Evolutionary conservation across 2,888 invertebrate species (phyloP).

Genomic region (Andrena bicolor): DNA sequence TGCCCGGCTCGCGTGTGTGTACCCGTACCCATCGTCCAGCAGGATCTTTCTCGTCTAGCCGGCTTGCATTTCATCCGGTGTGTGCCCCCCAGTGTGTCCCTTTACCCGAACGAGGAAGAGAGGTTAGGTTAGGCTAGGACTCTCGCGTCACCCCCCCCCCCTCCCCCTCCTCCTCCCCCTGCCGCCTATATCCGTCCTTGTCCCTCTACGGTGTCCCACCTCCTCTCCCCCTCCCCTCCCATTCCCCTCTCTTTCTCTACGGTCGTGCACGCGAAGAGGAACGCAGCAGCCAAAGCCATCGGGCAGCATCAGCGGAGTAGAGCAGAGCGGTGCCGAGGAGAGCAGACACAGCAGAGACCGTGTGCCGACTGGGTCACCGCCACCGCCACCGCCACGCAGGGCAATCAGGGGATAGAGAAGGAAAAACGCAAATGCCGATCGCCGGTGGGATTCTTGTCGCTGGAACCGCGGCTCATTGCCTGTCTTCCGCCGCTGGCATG

Average conservation of each 20-base stretch:
- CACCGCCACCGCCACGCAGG: constrained; percentile 44
- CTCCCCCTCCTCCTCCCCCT: constrained; percentile 19
- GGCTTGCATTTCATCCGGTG: constrained; percentile 54
- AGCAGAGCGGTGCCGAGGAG: neutral
- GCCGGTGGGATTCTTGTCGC: constrained; percentile 79
- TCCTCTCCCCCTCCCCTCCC: constrained; percentile 28
- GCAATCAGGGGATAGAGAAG: constrained; percentile 63
- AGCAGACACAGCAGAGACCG: constrained; percentile 33
- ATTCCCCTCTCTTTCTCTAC: constrained; percentile 47
- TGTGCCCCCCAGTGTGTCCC: constrained; percentile 47
- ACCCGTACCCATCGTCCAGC: constrained; percentile 14
- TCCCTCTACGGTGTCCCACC: constrained; percentile 14
- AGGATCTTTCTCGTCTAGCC: constrained; percentile 27
- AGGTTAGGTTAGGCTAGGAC: constrained; percentile 74
- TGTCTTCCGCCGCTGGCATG: constrained; percentile 81
- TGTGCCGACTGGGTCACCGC: constrained; percentile 34
- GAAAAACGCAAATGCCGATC: constrained; percentile 78
- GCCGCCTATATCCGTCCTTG: constrained; percentile 34
- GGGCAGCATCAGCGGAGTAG: constrained; percentile 16
- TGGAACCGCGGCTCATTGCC: constrained; percentile 79
- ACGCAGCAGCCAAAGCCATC: constrained; percentile 44
- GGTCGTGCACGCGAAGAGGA: constrained; percentile 40
- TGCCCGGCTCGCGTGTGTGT: constrained; percentile 32
- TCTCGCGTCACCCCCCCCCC: constrained; percentile 62
- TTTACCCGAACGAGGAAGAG: constrained; percentile 57